Base-by-base conservation (phyloP, 2,113 vertebrate genomes). In the Maccullochella peelii region DNA sequence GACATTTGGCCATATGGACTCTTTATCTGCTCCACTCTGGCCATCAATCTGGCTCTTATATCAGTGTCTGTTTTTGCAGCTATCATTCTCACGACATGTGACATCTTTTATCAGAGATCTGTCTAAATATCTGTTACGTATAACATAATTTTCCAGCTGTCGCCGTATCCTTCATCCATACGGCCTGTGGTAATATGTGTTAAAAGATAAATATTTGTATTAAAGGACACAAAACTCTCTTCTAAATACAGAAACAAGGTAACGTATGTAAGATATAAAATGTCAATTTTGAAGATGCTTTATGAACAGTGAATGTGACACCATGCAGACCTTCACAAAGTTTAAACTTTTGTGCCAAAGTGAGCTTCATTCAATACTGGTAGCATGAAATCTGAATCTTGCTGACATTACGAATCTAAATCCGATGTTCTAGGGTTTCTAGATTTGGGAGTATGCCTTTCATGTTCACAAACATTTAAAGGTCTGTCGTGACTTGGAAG, bases 11-110 rank as follows among this genome's bases (percentile, higher is more conserved):
- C 18, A 68, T 76, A 44, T 54, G 36, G 79, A 77, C 18, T 59
- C 49, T 85, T 76, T 54, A 83, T 86, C 80, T 86, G 79, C 58
- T 79, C 14, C 62, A 10, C 36, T 55, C 44, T 42, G 12, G 23
- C 15, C 66, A 87, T 88, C 6, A 50, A 86, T 92, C 92, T 70
- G 68, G n/a, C 81, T 91, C 86, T 74, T 2, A 74, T 90, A 73
- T 86, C 73, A 1, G 66, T 16, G 9, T 86, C 73, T 71, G 23
- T 49, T 73, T 74, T 84, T 67, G 73, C 66, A 52, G 71, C 20
- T 36, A 57, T 79, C 42, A 27, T 20, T 65, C 70, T 79, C 23
- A 21, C 2, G 6, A 40, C 73, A 71, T 42, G 65, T 71, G 73
- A 15, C 12, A 14, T 62, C 15, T n/a, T 84, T 86, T 67, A 73